Conservation (phyloP, 2,888 invertebrate species). For the Ectropis crepuscularia region DNA sequence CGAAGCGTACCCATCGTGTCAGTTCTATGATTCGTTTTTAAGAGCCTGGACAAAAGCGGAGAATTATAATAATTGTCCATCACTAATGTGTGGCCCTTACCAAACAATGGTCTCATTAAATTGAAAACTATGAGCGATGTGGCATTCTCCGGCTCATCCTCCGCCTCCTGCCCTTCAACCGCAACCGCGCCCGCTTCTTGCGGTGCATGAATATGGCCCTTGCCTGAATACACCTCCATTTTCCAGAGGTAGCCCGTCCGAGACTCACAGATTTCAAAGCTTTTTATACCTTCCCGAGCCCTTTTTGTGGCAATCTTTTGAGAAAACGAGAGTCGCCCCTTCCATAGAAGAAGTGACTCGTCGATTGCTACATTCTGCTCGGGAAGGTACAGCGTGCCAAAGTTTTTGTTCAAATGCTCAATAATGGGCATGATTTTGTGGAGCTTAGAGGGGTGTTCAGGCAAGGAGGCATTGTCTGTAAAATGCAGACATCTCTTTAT, state of each 20-base stretch:
- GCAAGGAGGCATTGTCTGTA: not conserved
- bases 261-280: conserved; percentile 42
- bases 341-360: conserved; percentile 42
- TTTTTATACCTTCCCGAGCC: conserved; percentile 42
- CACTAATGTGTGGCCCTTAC: conserved; percentile 42
- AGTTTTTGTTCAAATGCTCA: not conserved
- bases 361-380: conserved; percentile 41
- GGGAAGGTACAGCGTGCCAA: conserved; percentile 1
- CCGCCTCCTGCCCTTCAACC: conserved; percentile 18
- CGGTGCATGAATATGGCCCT: conserved; percentile 33
- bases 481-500: not conserved
- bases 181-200: conserved; percentile 8
- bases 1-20: conserved; percentile 44
- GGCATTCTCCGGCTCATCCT: conserved; percentile 37
- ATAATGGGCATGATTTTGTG: not conserved
- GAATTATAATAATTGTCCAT: conserved; percentile 49
- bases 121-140: conserved; percentile 39
- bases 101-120: conserved; percentile 37
- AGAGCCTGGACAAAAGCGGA: conserved; percentile 38
- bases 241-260: conserved; percentile 19
- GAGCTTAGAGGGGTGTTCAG: not conserved
- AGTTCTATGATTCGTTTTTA: conserved; percentile 36
- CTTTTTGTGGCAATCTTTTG: conserved; percentile 39
- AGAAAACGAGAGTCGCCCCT: conserved; percentile 33
- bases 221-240: conserved; percentile 33